Conservation (phyloP, 2,797 vertebrate genomes). For the Dromococcyx pavoninus region DNA sequence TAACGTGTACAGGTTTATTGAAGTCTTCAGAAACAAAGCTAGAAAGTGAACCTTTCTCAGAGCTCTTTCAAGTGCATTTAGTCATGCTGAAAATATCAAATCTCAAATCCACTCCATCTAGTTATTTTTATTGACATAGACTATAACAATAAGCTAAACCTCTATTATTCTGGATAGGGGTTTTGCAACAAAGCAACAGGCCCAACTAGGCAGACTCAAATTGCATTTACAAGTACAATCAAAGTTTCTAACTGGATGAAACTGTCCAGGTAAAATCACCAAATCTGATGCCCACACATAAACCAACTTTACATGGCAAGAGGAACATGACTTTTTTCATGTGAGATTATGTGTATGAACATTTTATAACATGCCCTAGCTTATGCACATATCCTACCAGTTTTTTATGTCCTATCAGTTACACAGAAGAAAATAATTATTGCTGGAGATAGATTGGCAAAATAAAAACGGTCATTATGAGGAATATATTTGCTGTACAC, state of each 20-base stretch:
- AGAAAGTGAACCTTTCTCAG: background rate
- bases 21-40: background rate
- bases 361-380: background rate
- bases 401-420: background rate
- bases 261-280: background rate
- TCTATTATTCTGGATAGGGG: background rate
- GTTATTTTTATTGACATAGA: background rate
- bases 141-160: background rate
- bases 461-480: background rate
- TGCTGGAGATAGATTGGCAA: background rate
- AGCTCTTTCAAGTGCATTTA: background rate
- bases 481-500: background rate
- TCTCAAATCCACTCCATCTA: background rate
- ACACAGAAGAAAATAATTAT: background rate
- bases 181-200: background rate
- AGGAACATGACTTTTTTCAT: background rate
- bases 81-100: background rate
- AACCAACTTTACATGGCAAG: background rate
- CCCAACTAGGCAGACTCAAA: background rate
- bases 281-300: background rate
- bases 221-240: background rate
- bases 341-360: background rate
- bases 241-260: background rate
- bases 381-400: background rate
- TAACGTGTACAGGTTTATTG: background rate